Evolutionary conservation across 2,888 invertebrate genomes (phyloP).

Genomic region (Drosophila limbata): DNA sequence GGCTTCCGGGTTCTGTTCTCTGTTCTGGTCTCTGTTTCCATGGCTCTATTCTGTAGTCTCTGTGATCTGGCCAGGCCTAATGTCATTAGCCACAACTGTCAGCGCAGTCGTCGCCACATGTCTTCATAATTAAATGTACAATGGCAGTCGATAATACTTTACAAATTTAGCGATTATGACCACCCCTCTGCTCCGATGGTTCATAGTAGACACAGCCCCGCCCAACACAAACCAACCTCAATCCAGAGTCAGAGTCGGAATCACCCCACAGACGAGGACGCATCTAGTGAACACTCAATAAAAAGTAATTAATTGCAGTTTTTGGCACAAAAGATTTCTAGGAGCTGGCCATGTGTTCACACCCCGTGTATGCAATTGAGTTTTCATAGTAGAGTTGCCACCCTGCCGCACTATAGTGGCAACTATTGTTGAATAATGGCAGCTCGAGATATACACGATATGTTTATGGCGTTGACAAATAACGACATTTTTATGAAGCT

Average conservation of each 20-base stretch:
- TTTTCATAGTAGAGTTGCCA: constrained; percentile 39
- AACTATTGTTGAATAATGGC: constrained; percentile 12
- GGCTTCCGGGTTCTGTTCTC: constrained; percentile 49
- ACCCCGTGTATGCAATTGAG: constrained; percentile 38
- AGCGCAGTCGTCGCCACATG: constrained; percentile 69
- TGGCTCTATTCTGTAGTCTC: constrained; percentile 5
- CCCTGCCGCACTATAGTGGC: constrained; percentile 11
- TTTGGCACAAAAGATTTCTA: constrained; percentile 55
- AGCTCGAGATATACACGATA: constrained; percentile 26
- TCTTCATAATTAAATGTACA: constrained; percentile 74
- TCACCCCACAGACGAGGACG: constrained; percentile 7
- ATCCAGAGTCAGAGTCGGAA: background rate
- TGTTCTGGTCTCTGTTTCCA: constrained; percentile 10
- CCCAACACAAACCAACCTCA: constrained; percentile 17
- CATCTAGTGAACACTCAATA: constrained; percentile 61
- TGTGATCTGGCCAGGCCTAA: constrained; percentile 40
- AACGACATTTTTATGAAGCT: constrained; percentile 71
- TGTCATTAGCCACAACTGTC: constrained; percentile 78
- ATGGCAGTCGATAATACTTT: constrained; percentile 66
- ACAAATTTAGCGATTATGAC: constrained; percentile 73
- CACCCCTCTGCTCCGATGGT: constrained; percentile 26
- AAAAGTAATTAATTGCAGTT: constrained; percentile 77
- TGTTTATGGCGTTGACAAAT: constrained; percentile 78
- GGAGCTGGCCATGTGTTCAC: constrained; percentile 58
- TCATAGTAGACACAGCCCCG: background rate